A percentile compares a stretch with the other conserved stretches of the same genome.
Evolutionary conservation across 2,113 vertebrate species (phyloP).

Genomic region (Trogon surrucura): DNA sequence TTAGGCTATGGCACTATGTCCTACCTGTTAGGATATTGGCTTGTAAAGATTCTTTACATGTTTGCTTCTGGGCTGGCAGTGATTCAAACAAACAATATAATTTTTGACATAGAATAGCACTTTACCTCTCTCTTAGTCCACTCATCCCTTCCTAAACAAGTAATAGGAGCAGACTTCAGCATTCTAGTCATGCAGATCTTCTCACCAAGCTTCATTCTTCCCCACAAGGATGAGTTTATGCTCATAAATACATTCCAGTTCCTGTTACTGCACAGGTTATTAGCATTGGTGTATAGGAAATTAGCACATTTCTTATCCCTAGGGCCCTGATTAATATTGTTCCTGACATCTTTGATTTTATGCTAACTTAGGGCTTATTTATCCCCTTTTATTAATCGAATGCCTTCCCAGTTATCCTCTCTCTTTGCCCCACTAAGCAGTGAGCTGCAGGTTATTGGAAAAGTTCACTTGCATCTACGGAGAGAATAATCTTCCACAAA

Average conservation of each 20-base stretch:
- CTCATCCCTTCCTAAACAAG: background rate
- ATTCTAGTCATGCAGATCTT: background rate
- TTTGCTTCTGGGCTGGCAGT: background rate
- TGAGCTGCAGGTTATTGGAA: background rate
- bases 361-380: background rate
- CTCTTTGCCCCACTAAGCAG: background rate
- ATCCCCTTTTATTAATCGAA: background rate
- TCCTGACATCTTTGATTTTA: constrained; percentile 10
- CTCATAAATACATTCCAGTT: background rate
- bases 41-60: background rate
- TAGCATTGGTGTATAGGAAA: background rate
- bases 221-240: background rate
- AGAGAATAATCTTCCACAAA: background rate
- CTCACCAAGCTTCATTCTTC: background rate
- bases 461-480: background rate
- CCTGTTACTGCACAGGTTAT: background rate
- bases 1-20: background rate
- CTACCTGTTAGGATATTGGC: background rate
- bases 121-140: background rate
- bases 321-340: background rate
- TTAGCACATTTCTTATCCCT: background rate
- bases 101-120: background rate
- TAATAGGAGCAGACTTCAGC: background rate
- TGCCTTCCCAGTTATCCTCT: background rate
- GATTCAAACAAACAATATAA: background rate